Conservation (phyloP, 1,140 invertebrate genomes). For the Heliothis subflexa region DNA sequence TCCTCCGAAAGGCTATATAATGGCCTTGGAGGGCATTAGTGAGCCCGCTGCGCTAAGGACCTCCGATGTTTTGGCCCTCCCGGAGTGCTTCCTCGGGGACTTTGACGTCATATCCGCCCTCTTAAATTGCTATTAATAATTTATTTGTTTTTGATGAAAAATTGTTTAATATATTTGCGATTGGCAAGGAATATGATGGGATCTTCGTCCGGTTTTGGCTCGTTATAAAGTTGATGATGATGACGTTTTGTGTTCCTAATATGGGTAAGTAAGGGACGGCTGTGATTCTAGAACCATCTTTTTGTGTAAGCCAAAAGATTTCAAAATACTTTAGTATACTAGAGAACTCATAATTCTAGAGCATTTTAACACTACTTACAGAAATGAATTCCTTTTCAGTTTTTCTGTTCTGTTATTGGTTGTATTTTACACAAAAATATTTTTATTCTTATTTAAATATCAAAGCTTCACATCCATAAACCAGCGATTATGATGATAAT, state of each 20-base stretch:
- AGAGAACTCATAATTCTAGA: not conserved
- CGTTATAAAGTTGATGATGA: too few species aligned
- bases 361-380: too few species aligned
- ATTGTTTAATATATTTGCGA: not conserved
- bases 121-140: conserved; percentile 62
- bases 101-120: conserved; percentile 60
- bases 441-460: not conserved
- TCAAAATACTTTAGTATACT: not conserved
- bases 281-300: not conserved
- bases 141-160: conserved; percentile 49
- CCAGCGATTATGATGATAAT: not conserved
- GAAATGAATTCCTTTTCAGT: too few species aligned
- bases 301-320: not conserved
- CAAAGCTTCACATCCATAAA: not conserved
- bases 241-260: not conserved
- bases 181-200: not conserved
- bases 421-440: not conserved
- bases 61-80: conserved; percentile 60
- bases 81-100: conserved; percentile 61
- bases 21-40: conserved; percentile 74
- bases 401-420: not conserved
- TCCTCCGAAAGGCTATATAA: conserved; percentile 69
- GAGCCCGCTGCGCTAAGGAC: conserved; percentile 70
- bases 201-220: not conserved
- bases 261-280: too few species aligned